These are phyloP conservation scores for Perccottus glenii DNA, from an alignment of 2,113 vertebrate genomes.

Conservation along the genomic window DNA sequence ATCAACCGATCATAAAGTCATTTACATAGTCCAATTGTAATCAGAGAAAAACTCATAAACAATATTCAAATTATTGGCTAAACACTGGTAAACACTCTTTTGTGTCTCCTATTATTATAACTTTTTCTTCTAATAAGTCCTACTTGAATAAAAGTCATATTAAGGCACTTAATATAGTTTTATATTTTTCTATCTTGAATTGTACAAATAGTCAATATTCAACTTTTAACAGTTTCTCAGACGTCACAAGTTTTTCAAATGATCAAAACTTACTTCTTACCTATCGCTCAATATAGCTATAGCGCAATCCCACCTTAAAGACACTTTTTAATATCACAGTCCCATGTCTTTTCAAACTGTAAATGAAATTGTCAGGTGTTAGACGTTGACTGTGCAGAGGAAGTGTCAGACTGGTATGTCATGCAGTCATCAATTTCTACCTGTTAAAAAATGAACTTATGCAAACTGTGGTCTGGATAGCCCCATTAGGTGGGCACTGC, in stretches of 20 bases:
- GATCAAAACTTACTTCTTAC: not conserved
- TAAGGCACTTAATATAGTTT: not conserved
- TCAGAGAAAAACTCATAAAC: not conserved
- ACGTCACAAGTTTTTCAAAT: not conserved
- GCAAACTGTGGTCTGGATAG: slow-evolving; percentile 62
- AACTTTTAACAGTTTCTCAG: not conserved
- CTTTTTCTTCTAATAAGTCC: too few relatives aligned
- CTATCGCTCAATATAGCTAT: not conserved
- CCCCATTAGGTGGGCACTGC: slow-evolving; percentile 71
- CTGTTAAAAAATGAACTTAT: slow-evolving; percentile 46
- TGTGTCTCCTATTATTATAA: not conserved
- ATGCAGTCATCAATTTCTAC: slow-evolving; percentile 45
- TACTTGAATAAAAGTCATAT: not conserved
- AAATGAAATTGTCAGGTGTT: slow-evolving; percentile 18
- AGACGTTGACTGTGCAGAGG: not conserved
- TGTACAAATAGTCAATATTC: not conserved
- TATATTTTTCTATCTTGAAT: too few relatives aligned
- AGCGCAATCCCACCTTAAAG: not conserved
- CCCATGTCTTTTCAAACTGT: not conserved
- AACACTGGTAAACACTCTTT: not conserved
- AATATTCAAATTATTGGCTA: slow-evolving; percentile 4
- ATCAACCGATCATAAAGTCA: not conserved
- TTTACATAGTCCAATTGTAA: not conserved
- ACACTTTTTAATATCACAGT: not conserved
- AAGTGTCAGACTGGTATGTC: slow-evolving; percentile 1